A percentile compares a stretch with the other conserved stretches of the same genome.
Evolutionary conservation across 37 sponge, comb jelly and placozoan genomes (phyloP).

Genomic region (Oscarella lobularis): DNA sequence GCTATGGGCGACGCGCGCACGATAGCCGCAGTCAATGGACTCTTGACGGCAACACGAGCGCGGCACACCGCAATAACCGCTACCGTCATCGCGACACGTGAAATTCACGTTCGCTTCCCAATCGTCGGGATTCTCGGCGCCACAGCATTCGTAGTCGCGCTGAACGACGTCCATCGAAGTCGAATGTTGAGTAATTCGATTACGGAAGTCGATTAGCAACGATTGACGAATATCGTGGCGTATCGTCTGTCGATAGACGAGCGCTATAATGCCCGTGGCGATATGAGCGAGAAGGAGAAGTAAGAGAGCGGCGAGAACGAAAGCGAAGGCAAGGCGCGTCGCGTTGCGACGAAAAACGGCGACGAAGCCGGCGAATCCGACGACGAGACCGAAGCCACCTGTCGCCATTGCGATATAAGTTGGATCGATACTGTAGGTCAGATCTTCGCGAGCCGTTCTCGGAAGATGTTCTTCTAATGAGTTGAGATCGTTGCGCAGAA

Average conservation of each 20-base stretch:
- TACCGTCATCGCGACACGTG: neutral
- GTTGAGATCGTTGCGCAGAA: neutral
- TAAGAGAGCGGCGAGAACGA: neutral
- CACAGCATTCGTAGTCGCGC: neutral
- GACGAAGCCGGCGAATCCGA: neutral
- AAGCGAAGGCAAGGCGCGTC: neutral
- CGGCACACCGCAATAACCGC: neutral
- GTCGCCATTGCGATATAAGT: neutral
- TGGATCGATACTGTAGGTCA: neutral
- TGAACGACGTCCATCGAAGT: neutral
- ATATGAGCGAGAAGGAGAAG: neutral
- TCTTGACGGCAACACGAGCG: too few species aligned
- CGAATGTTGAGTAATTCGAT: too few species aligned
- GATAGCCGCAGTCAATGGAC: too few species aligned
- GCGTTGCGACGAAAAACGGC: neutral
- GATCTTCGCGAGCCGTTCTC: neutral
- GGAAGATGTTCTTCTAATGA: neutral
- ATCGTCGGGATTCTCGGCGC: neutral
- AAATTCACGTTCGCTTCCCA: neutral
- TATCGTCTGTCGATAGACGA: neutral
- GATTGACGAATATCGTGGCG: neutral
- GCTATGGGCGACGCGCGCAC: too few species aligned
- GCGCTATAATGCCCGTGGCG: neutral
- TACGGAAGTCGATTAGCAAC: too few species aligned
- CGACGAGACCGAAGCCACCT: neutral